Conservation (phyloP, 1,140 invertebrate genomes). For the Vanessa tameamea region DNA sequence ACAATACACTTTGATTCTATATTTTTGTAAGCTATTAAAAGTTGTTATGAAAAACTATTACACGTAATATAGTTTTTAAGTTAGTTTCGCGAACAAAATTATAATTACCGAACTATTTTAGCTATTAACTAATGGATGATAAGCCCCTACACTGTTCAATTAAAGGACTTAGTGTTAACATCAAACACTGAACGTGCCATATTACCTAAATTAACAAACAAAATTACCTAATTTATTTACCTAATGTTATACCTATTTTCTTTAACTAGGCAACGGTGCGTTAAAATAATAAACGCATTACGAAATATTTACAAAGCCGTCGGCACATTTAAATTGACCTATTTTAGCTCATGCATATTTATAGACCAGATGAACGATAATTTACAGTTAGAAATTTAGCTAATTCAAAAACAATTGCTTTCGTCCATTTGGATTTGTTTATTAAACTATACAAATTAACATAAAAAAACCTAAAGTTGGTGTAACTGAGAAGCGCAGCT, state of each 20-base stretch:
- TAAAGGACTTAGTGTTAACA: neutral
- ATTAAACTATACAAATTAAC: no score
- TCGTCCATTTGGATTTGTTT: no score
- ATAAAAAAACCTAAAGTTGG: no score
- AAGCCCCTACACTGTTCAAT: neutral
- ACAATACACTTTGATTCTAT: no score
- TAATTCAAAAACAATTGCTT: no score
- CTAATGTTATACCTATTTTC: neutral
- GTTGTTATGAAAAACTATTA: no score
- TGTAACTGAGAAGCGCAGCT: no score
- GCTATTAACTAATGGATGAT: no score
- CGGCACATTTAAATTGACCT: constrained; percentile 5
- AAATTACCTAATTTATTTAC: neutral
- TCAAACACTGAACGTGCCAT: neutral
- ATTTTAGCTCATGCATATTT: constrained; percentile 4
- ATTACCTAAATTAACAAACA: neutral
- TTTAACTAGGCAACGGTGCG: neutral
- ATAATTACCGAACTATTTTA: no score
- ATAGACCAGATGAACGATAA: neutral
- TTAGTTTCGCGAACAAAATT: no score
- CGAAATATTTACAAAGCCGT: constrained; percentile 1
- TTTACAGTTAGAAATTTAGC: neutral
- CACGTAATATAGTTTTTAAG: no score
- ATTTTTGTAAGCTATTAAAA: no score
- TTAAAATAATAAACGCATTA: neutral